These are phyloP conservation scores for Synanthedon vespiformis DNA, from an alignment of 2,888 invertebrate genomes.

Conservation along the genomic window DNA sequence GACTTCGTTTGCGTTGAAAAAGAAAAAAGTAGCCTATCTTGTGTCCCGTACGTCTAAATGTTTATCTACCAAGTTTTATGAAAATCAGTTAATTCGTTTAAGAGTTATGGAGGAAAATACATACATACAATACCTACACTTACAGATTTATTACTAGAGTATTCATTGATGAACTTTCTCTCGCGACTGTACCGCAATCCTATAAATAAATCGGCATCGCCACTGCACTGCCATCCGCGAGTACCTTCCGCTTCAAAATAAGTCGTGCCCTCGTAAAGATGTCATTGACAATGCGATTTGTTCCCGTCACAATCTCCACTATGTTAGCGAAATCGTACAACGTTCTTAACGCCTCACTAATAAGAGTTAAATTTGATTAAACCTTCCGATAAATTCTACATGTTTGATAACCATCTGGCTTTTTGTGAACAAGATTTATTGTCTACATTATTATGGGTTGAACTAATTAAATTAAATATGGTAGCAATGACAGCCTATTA, in stretches of 20 bases:
- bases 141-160: too few species aligned
- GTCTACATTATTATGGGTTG: background rate
- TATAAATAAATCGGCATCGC: slow-evolving; percentile 6
- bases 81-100: too few species aligned
- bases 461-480: background rate
- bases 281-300: background rate
- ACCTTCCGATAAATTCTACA: background rate
- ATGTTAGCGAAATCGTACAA: background rate
- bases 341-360: background rate
- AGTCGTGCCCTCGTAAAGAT: background rate
- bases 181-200: slow-evolving; percentile 4
- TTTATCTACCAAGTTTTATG: too few species aligned
- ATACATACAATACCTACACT: too few species aligned
- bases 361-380: background rate
- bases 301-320: background rate
- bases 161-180: slow-evolving; percentile 5
- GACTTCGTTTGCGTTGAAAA: too few species aligned
- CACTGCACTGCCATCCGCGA: slow-evolving; percentile 6
- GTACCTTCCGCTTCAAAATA: slow-evolving; percentile 8
- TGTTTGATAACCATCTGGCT: background rate
- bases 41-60: too few species aligned
- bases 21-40: too few species aligned
- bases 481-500: too few species aligned
- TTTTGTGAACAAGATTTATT: background rate
- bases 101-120: too few species aligned